Percentiles rank a stretch among this genome's conserved stretches.
phyloP scores from a whole-genome alignment of 2,797 vertebrate species.

The Lepilemur septentrionalis region DNA sequence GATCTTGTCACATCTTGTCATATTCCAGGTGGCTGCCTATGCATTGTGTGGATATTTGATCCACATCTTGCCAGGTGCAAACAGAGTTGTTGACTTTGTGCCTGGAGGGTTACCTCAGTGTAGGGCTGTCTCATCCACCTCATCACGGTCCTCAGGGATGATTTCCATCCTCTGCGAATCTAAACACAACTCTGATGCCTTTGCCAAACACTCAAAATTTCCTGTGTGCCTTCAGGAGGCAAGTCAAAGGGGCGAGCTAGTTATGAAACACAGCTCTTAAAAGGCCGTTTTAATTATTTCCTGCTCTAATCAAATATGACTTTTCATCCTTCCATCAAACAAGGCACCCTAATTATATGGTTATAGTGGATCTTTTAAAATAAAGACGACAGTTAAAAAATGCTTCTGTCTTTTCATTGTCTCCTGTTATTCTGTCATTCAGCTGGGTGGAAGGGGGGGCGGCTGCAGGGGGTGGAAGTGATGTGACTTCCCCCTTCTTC shows the following conservation, averaged over 20 bases:
- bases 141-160: background rate
- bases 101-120: background rate
- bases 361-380: conserved; percentile 57
- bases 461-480: background rate
- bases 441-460: background rate
- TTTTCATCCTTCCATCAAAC: conserved; percentile 50
- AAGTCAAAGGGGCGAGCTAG: background rate
- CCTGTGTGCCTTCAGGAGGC: background rate
- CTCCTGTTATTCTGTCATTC: conserved; percentile 35
- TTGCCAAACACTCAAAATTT: background rate
- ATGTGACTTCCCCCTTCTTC: background rate
- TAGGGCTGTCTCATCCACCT: background rate
- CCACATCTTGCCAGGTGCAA: background rate
- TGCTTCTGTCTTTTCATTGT: conserved; percentile 41
- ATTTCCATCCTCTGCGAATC: background rate
- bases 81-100: background rate
- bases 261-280: background rate
- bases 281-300: conserved; percentile 44
- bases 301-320: background rate
- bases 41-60: background rate
- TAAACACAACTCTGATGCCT: background rate
- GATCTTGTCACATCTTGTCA: conserved; percentile 35
- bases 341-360: conserved; percentile 41
- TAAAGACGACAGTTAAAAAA: conserved; percentile 48
- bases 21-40: conserved; percentile 21